phyloP scores from a whole-genome alignment of 2,113 vertebrate species.

The Chloropsis hardwickii region DNA sequence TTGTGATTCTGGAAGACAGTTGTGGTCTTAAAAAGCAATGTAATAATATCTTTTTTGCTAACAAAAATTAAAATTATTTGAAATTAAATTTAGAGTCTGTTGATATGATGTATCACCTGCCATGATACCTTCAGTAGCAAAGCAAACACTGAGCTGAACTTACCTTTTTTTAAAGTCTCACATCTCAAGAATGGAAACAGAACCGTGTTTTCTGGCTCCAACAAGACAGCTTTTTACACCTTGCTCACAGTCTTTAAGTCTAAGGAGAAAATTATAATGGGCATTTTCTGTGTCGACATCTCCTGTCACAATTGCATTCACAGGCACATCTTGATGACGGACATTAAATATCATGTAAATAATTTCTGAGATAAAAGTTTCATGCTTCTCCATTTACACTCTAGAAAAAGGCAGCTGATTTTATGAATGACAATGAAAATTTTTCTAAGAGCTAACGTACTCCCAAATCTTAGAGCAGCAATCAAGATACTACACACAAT shows the following conservation, averaged over 20 bases:
- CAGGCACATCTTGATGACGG: neutral
- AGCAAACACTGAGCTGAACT: neutral
- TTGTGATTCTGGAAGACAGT: neutral
- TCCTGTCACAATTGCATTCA: neutral
- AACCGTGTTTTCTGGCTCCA: neutral
- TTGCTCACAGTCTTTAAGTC: neutral
- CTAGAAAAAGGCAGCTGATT: neutral
- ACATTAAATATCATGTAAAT: neutral
- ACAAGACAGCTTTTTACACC: neutral
- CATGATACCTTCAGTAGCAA: neutral
- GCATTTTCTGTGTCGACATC: neutral
- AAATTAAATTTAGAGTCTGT: neutral
- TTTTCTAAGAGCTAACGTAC: neutral
- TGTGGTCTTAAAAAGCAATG: neutral
- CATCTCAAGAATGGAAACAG: neutral
- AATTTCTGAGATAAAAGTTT: neutral
- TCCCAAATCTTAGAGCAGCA: neutral
- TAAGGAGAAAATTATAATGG: neutral
- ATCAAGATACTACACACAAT: neutral
- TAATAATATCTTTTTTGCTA: neutral
- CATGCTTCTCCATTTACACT: neutral
- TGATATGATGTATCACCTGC: neutral
- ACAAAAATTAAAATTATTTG: neutral
- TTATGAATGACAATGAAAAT: neutral
- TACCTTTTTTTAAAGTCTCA: neutral